Evolutionary conservation across 2,888 invertebrate species (phyloP).

Genomic region (Drosophila prostipennis): DNA sequence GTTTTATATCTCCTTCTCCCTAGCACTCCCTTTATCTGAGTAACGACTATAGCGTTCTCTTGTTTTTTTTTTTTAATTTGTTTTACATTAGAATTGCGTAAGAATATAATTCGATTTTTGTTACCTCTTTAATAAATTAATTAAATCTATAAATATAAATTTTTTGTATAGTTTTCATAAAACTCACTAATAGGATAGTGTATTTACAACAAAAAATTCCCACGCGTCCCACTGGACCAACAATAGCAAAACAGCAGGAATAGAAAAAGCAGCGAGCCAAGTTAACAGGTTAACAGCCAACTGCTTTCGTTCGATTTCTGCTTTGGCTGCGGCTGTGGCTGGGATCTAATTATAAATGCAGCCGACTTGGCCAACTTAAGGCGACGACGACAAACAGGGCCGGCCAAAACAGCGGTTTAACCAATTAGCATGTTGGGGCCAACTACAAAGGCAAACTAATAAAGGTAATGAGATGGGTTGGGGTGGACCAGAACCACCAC

Average conservation of each 20-base stretch:
- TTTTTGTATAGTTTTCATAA: neutral
- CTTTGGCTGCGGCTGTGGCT: slow-evolving; percentile 22
- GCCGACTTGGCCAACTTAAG: slow-evolving; percentile 46
- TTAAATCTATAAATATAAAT: neutral
- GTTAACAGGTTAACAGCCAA: slow-evolving; percentile 43
- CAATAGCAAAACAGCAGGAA: slow-evolving; percentile 7
- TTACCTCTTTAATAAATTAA: too few relatives aligned
- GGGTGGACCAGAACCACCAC: neutral
- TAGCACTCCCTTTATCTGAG: too few relatives aligned
- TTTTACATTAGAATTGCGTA: too few relatives aligned
- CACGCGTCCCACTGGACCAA: slow-evolving; percentile 31
- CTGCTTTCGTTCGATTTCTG: slow-evolving; percentile 40
- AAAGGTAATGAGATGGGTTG: slow-evolving; percentile 5
- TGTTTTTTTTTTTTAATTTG: too few relatives aligned
- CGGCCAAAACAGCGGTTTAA: slow-evolving; percentile 30
- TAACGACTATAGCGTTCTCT: too few relatives aligned
- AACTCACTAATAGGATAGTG: slow-evolving; percentile 1
- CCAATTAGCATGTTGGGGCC: slow-evolving; percentile 27
- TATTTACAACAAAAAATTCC: slow-evolving; percentile 29
- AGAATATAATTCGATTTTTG: too few relatives aligned
- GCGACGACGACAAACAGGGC: slow-evolving; percentile 11
- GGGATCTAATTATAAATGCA: slow-evolving; percentile 66
- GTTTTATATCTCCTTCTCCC: too few relatives aligned
- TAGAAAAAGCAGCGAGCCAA: slow-evolving; percentile 53
- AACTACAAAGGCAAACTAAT: slow-evolving; percentile 14